Evolutionary conservation across 1,140 invertebrate species (phyloP).

Genomic region (Leptonema lineaticorne): DNA sequence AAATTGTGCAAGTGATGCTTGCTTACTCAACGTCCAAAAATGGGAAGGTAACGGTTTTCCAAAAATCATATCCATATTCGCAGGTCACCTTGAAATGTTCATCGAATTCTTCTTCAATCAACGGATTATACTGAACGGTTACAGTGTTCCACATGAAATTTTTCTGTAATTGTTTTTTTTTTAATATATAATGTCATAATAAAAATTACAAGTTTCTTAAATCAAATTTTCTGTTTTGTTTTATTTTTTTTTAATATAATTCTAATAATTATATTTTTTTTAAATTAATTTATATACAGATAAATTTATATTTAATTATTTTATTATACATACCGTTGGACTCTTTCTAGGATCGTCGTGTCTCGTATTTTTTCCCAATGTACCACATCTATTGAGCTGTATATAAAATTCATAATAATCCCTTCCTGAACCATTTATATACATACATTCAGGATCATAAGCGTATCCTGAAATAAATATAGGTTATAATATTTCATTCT

Average conservation of each 20-base stretch:
- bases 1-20: no score
- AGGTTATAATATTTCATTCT: constrained; percentile 9
- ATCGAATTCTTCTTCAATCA: constrained; percentile 93
- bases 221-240: background rate
- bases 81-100: constrained; percentile 96
- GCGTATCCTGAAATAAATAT: constrained; percentile 71
- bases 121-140: constrained; percentile 89
- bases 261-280: background rate
- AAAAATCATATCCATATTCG: constrained; percentile 94
- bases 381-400: constrained; percentile 88
- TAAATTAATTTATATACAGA: background rate
- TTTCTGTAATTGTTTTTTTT: constrained; percentile 60
- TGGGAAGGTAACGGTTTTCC: constrained; percentile 94
- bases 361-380: constrained; percentile 82
- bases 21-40: constrained; percentile 94
- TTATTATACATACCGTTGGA: constrained; percentile 68
- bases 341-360: constrained; percentile 82
- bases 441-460: constrained; percentile 92
- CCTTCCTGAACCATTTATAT: constrained; percentile 88
- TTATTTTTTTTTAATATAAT: background rate
- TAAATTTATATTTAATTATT: background rate
- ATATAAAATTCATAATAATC: constrained; percentile 94
- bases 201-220: background rate
- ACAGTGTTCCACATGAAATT: constrained; percentile 97
- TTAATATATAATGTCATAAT: background rate